Evolutionary conservation across 2,113 vertebrate genomes (phyloP).

Genomic region (Trichechus manatus): DNA sequence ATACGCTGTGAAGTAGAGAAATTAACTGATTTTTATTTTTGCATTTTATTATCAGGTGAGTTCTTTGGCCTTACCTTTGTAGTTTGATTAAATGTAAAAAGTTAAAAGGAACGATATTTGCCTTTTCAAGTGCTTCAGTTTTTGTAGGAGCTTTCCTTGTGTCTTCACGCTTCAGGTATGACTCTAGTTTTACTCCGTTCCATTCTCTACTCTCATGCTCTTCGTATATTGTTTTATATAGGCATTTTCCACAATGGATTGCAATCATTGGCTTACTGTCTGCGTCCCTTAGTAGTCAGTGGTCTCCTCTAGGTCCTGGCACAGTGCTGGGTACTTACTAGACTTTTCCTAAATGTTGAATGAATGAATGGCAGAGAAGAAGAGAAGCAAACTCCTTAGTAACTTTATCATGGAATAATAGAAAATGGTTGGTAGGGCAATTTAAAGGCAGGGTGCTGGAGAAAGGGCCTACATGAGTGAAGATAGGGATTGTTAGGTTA

Average conservation of each 20-base stretch:
- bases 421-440: not conserved
- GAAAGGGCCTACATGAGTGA: not conserved
- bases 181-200: not conserved
- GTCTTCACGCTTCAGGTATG: not conserved
- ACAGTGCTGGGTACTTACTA: not conserved
- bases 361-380: not conserved
- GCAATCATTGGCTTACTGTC: not conserved
- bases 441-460: not conserved
- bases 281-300: not conserved
- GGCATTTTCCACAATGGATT: not conserved
- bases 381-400: not conserved
- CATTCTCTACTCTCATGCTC: not conserved
- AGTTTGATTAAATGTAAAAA: slow-evolving; percentile 32
- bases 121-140: not conserved
- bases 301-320: not conserved
- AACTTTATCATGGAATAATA: not conserved
- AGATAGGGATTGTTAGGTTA: not conserved
- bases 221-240: not conserved
- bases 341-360: not conserved
- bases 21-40: not conserved
- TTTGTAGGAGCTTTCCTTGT: not conserved
- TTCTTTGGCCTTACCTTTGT: not conserved
- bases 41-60: not conserved
- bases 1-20: not conserved
- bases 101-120: not conserved